Evolutionary conservation across 2,888 invertebrate species (phyloP).

Genomic region (Sipha maydis): DNA sequence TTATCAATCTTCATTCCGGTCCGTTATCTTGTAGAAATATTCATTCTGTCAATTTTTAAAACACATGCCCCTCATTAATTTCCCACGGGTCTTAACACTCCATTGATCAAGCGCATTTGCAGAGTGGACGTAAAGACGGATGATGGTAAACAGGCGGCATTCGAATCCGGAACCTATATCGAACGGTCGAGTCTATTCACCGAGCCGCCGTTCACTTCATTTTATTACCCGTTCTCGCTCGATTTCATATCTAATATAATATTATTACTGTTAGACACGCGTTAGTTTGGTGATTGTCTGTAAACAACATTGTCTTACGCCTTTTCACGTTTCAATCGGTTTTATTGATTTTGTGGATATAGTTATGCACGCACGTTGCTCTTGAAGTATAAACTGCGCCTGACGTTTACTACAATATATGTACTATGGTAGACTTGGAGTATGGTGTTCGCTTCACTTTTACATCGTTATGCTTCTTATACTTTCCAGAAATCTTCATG

Average conservation of each 20-base stretch:
- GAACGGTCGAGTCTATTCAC: not conserved
- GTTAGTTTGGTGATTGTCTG: too few species aligned
- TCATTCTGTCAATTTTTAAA: constrained; percentile 22
- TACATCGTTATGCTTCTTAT: too few species aligned
- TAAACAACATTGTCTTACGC: too few species aligned
- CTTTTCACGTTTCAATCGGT: too few species aligned
- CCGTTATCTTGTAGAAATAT: constrained; percentile 1
- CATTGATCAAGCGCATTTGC: constrained; percentile 1
- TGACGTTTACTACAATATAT: too few species aligned
- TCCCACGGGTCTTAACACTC: constrained; percentile 26
- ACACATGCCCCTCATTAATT: not conserved
- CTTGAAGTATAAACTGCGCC: too few species aligned
- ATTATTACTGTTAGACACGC: too few species aligned
- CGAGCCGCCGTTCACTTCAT: constrained; percentile 8
- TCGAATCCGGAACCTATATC: constrained; percentile 21
- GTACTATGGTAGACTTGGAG: too few species aligned
- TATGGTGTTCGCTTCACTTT: too few species aligned
- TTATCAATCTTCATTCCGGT: not conserved
- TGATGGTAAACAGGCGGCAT: not conserved
- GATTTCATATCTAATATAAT: not conserved
- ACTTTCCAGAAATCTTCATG: too few species aligned
- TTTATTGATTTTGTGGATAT: too few species aligned
- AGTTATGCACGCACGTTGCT: too few species aligned
- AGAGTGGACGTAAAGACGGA: constrained; percentile 20
- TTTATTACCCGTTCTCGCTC: not conserved